Conservation (phyloP, 1,140 invertebrate species). For the Drosophila funebris region DNA sequence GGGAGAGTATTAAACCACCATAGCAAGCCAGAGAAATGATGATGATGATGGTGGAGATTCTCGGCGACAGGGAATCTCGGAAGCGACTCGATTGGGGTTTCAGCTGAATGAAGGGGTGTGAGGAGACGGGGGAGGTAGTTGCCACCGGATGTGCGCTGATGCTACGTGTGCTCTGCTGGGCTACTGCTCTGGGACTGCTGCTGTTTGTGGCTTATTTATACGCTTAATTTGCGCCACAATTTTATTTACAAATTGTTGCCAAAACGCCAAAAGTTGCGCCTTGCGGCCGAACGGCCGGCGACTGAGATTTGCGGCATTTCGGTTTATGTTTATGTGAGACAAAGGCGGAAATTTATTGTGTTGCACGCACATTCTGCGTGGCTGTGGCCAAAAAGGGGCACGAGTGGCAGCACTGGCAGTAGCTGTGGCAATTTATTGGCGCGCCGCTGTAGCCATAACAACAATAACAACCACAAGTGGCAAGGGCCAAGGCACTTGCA, state of each 20-base stretch:
- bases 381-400: background rate
- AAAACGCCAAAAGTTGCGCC: slow-evolving; percentile 63
- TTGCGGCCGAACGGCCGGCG: slow-evolving; percentile 38
- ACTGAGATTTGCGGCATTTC: slow-evolving; percentile 76
- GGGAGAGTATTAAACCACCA: slow-evolving; percentile 42
- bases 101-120: too few relatives aligned
- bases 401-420: too few relatives aligned
- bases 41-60: slow-evolving; percentile 27
- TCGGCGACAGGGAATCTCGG: slow-evolving; percentile 24
- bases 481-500: background rate
- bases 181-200: slow-evolving; percentile 19
- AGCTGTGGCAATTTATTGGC: slow-evolving; percentile 53
- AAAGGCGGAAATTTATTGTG: slow-evolving; percentile 71
- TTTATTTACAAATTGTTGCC: slow-evolving; percentile 81
- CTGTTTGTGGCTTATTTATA: slow-evolving; percentile 76
- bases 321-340: slow-evolving; percentile 73
- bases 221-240: slow-evolving; percentile 80
- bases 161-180: too few relatives aligned
- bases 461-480: slow-evolving; percentile 34
- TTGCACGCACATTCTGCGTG: slow-evolving; percentile 19
- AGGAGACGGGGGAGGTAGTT: too few relatives aligned
- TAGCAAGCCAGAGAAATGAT: background rate
- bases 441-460: slow-evolving; percentile 12
- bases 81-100: slow-evolving; percentile 41
- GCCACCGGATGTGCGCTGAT: slow-evolving; percentile 56